Evolutionary conservation across 1,140 invertebrate species (phyloP).

Genomic region (Brachionus paranguensis): DNA sequence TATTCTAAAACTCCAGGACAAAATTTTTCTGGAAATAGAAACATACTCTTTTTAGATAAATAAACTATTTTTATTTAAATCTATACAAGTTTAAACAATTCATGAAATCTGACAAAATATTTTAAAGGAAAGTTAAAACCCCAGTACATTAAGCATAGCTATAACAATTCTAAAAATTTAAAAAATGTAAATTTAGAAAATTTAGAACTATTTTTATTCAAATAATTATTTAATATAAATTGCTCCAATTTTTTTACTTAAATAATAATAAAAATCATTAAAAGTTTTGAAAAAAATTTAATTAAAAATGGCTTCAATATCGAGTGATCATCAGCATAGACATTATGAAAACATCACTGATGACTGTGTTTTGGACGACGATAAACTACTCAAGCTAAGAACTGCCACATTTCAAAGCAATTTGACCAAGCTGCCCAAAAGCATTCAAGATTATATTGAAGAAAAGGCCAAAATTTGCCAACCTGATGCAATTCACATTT

Average conservation of each 20-base stretch:
- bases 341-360: not conserved
- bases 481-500: slow-evolving; percentile 79
- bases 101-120: no score
- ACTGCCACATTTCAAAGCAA: not conserved
- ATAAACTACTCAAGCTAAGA: not conserved
- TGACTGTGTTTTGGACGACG: not conserved
- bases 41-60: no score
- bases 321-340: not conserved
- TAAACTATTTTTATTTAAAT: no score
- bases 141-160: no score
- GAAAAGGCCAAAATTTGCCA: slow-evolving; percentile 63
- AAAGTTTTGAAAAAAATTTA: slow-evolving; percentile 57
- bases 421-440: not conserved
- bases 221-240: slow-evolving; percentile 57
- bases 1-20: no score
- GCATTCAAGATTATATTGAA: slow-evolving; percentile 1
- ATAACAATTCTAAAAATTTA: no score
- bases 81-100: no score
- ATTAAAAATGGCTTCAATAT: not conserved
- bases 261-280: slow-evolving; percentile 67
- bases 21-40: no score
- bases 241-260: slow-evolving; percentile 93
- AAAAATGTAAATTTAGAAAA: no score
- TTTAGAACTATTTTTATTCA: no score
- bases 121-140: no score